phyloP scores from a whole-genome alignment of 2,113 vertebrate genomes.

The Catharus bicknelli region DNA sequence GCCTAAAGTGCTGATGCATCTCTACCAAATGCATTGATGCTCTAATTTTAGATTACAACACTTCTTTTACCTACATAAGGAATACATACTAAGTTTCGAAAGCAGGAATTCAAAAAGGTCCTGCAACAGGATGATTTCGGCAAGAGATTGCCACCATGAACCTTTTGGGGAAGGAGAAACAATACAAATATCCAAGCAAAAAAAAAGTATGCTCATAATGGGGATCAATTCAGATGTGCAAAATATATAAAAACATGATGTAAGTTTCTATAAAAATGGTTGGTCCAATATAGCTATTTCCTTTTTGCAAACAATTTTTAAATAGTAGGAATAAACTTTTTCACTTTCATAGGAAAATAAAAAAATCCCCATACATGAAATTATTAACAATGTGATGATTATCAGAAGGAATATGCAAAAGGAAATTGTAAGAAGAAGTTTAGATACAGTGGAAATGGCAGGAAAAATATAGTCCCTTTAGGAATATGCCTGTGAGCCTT shows the following conservation, averaged over 20 bases:
- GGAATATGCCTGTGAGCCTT: background rate
- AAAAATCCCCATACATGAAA: background rate
- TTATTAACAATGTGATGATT: background rate
- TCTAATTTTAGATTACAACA: background rate
- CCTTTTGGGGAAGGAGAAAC: background rate
- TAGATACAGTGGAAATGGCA: background rate
- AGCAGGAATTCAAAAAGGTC: background rate
- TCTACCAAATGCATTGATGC: background rate
- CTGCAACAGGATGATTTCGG: background rate
- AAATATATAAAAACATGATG: background rate
- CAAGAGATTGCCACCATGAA: accelerated
- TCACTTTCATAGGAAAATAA: background rate
- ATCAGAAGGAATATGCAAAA: background rate
- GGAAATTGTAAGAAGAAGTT: background rate
- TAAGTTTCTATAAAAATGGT: background rate
- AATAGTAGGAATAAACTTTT: background rate
- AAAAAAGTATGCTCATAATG: background rate
- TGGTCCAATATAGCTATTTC: background rate
- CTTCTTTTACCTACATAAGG: background rate
- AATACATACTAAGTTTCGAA: background rate
- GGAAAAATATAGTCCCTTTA: background rate
- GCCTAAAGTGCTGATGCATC: background rate
- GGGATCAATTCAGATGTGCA: background rate
- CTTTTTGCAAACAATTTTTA: background rate
- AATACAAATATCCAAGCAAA: background rate